Base-by-base conservation (phyloP, 2,113 vertebrate species). In the Laterallus jamaicensis region DNA sequence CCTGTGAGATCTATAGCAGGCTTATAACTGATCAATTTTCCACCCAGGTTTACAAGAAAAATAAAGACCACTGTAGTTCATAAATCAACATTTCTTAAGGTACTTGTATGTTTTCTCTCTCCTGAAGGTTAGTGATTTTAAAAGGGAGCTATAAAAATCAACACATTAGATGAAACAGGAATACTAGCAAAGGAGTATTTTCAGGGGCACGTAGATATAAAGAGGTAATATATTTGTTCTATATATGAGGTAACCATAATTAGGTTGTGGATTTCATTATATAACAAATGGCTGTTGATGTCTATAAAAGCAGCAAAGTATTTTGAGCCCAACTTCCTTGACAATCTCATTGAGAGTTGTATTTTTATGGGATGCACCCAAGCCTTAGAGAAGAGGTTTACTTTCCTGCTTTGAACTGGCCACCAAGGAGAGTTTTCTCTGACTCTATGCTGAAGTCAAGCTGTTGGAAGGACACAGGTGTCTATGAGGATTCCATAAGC, bases 11-110 rank as follows among this genome's bases (percentile, higher is more conserved):
- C 83, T 97, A 86, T 96, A 97, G 91, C 64, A 89, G 86, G 60
- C 79, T 95, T 96, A 95, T 91, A 95, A 87, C 95, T 96, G 93
- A 97, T 97, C 95, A 97, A 95, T 97, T 98, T 97, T 96, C 95
- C 92, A 95, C 83, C 88, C 92, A 95, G 42, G 81, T 96, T 96
- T 97, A 86, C 77, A 97, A 95, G 90, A 97, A 97, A 95, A 97
- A 90, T 73, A 94, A 97, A 96, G 86, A 89, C 67, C 32, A 26
- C 76, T 94, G 31, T 31, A 95, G 62, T 94, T 97, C 95, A 90
- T 96, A 98, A 97, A 97, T 97, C 92, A 97, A 91, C 52, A 83
- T 97, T 96, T 96, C 84, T 82, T 91, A 93, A 79, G 75, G 78
- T 90, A 69, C 69, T 82, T 55, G 24, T 59, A 52, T 69, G 52